Base-by-base conservation (phyloP, 2,113 vertebrate genomes). In the Thamnophis sirtalis region DNA sequence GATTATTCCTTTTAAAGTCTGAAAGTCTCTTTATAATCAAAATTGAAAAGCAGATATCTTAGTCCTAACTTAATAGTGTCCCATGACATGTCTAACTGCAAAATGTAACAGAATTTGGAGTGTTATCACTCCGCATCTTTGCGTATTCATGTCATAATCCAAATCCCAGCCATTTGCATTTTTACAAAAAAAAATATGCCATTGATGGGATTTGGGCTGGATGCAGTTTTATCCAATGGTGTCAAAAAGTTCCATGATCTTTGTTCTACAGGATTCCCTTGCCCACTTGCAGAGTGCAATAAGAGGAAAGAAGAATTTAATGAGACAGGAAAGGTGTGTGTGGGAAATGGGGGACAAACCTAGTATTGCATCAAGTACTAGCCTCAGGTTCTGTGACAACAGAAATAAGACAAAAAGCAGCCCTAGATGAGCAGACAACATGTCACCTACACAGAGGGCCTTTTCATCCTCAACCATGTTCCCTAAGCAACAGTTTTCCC, bases 391-490 rank as follows among this genome's bases (percentile, higher is more conserved):
- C 93, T 95, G 63, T 95, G 94, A 92, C 92, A 96, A 95, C 94
- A 95, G 92, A 93, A 96, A 95, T 56, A 93, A 96, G 96, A 96
- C 96, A 96, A 96, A 92, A 92, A 95, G 93, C 95, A 93, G 96
- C 95, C 91, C 94, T 97, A 97, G 97, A 97, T 95, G 97, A 98
- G 94, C 95, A 96, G 98, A 98, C 98, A 98, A 97, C 93, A 97
- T 97, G 97, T 98, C 98, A 98, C 96, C 95, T 92, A 95, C 95
- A 96, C 94, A 96, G 96, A 96, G 96, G 94, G 96, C 96, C 96
- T 95, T 97, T 96, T 97, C 96, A 97, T 97, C 95, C 90, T 96
- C 95, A 96, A 95, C 84, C 93, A 86, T 60, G 91, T 95, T 94
- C 97, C 95, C 95, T 96, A 96, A 93, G 94, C 96, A 97, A 96